phyloP scores from a whole-genome alignment of 2,888 invertebrate species.

The Abrostola tripartita region DNA sequence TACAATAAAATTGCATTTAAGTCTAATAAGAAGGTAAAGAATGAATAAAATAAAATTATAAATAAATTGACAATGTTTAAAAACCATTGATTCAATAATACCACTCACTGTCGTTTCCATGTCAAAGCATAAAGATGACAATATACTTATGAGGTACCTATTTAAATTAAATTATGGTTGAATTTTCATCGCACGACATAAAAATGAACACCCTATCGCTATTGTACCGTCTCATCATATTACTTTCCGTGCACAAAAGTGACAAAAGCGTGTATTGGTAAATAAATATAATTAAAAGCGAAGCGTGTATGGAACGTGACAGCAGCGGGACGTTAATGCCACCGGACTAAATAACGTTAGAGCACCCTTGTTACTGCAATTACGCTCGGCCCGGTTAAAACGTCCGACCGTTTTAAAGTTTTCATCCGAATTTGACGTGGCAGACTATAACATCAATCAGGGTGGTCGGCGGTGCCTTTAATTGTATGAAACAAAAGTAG shows the following conservation, averaged over 20 bases:
- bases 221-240: conserved; percentile 38
- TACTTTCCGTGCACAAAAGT: conserved; percentile 51
- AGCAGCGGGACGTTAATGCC: conserved; percentile 79
- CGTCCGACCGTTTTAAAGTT: conserved; percentile 76
- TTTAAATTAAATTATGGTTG: no score
- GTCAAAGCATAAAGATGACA: no score
- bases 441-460: conserved; percentile 79
- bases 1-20: no score
- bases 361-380: conserved; percentile 86
- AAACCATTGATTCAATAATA: no score
- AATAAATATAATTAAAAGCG: conserved; percentile 81
- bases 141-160: no score
- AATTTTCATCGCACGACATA: not conserved
- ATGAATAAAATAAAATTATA: no score
- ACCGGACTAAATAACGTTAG: conserved; percentile 84
- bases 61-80: no score
- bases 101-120: no score
- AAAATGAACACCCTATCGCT: conserved; percentile 10
- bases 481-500: conserved; percentile 52
- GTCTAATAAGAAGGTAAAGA: no score
- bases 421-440: conserved; percentile 73
- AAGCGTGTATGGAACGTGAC: conserved; percentile 76
- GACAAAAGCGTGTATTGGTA: conserved; percentile 71
- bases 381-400: conserved; percentile 75
- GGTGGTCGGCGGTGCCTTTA: conserved; percentile 64